Percentiles rank a stretch among this genome's conserved stretches.
phyloP scores from a whole-genome alignment of 2,797 vertebrate species.

The Poecilia picta region DNA sequence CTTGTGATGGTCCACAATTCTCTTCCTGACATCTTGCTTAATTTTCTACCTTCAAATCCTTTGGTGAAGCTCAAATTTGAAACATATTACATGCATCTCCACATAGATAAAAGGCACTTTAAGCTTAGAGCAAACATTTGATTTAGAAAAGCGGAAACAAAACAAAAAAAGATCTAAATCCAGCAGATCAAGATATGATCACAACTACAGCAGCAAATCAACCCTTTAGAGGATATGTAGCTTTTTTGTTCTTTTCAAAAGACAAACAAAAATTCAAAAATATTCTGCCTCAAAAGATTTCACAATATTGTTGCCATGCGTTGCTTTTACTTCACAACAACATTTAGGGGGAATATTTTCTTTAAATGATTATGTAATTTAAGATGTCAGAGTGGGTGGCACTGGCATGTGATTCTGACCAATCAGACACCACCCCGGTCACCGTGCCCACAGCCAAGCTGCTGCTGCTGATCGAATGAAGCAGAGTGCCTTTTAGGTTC shows the following conservation, averaged over 20 bases:
- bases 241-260: constrained; percentile 27
- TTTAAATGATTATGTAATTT: constrained; percentile 26
- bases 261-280: constrained; percentile 35
- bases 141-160: background rate
- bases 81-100: background rate
- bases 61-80: too few relatives aligned
- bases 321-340: background rate
- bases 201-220: constrained; percentile 37
- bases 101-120: background rate
- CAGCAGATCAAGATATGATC: background rate
- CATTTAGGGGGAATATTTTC: constrained; percentile 8
- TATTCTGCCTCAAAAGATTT: constrained; percentile 29
- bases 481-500: constrained; percentile 53
- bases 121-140: background rate
- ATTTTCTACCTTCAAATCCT: background rate
- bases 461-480: constrained; percentile 39
- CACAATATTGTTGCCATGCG: background rate
- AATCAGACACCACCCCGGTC: constrained; percentile 26
- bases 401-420: constrained; percentile 12
- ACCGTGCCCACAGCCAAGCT: constrained; percentile 40
- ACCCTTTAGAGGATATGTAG: constrained; percentile 64
- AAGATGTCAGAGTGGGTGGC: constrained; percentile 28
- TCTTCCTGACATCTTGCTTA: background rate
- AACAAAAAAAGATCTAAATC: background rate
- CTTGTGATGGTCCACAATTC: background rate